These are phyloP conservation scores for Amphiprion ocellaris DNA, from an alignment of 2,113 vertebrate species.

Conservation along the genomic window DNA sequence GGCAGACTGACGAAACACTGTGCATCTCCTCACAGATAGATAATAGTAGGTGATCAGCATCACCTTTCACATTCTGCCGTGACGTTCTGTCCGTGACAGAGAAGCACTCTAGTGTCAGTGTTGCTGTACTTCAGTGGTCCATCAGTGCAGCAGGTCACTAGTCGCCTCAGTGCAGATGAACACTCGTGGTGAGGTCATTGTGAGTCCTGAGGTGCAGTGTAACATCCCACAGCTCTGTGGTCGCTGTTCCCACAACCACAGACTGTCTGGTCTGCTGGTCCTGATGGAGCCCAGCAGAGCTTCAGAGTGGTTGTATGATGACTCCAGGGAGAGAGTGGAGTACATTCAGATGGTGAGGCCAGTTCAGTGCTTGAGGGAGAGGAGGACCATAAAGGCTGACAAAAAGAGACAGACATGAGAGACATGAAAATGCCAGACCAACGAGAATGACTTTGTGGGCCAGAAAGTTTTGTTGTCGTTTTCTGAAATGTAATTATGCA, in stretches of 20 bases:
- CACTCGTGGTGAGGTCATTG: constrained; percentile 65
- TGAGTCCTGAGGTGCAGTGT: constrained; percentile 57
- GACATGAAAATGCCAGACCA: constrained; percentile 45
- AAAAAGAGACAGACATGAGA: constrained; percentile 12
- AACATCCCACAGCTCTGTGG: constrained; percentile 67
- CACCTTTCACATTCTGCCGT: too few species aligned
- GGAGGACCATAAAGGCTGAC: constrained; percentile 31
- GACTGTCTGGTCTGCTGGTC: constrained; percentile 49
- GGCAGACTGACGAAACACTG: too few species aligned
- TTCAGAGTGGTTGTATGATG: constrained; percentile 59
- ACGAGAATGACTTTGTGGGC: constrained; percentile 42
- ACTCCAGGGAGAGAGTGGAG: constrained; percentile 60
- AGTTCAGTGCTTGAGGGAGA: constrained; percentile 40
- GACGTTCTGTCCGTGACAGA: constrained; percentile 15
- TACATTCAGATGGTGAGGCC: constrained; percentile 63
- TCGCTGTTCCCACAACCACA: constrained; percentile 62
- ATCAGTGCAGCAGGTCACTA: constrained; percentile 37
- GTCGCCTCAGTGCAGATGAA: constrained; percentile 49
- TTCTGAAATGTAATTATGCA: constrained; percentile 52
- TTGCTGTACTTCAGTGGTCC: constrained; percentile 7
- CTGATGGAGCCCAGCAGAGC: constrained; percentile 65
- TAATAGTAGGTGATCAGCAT: too few species aligned
- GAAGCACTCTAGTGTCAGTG: constrained; percentile 39
- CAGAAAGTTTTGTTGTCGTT: constrained; percentile 63
- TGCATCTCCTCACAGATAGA: too few species aligned